phyloP scores from a whole-genome alignment of 2,888 invertebrate genomes.

The Tenthredo notha region DNA sequence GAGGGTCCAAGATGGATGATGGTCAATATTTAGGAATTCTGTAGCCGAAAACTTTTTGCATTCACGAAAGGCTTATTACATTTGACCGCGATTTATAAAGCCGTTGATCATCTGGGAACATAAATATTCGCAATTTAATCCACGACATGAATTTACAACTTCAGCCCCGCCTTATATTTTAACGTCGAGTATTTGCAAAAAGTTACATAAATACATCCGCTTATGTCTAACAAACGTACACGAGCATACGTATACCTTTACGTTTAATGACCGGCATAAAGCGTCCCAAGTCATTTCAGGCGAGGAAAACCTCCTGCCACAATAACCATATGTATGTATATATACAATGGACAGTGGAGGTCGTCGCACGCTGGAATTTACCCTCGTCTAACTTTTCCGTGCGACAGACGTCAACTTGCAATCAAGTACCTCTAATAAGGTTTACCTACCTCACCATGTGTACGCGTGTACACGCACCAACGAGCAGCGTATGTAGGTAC shows the following conservation, averaged over 20 bases:
- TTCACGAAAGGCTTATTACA: slow-evolving; percentile 42
- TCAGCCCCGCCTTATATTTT: slow-evolving; percentile 27
- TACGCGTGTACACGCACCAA: slow-evolving; percentile 22
- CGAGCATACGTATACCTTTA: neutral
- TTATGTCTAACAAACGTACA: neutral
- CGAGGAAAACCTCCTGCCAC: slow-evolving; percentile 12
- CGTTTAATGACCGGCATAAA: slow-evolving; percentile 30
- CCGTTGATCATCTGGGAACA: slow-evolving; percentile 43
- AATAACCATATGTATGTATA: neutral
- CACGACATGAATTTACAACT: slow-evolving; percentile 39
- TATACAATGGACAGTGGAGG: slow-evolving; percentile 36
- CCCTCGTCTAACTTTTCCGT: slow-evolving; percentile 50
- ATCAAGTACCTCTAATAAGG: slow-evolving; percentile 52
- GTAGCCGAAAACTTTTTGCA: slow-evolving; percentile 53
- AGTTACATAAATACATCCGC: slow-evolving; percentile 21
- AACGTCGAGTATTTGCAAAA: slow-evolving; percentile 30
- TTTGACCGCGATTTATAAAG: slow-evolving; percentile 38
- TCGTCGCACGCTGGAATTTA: slow-evolving; percentile 40
- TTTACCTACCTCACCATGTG: slow-evolving; percentile 43
- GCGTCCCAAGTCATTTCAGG: slow-evolving; percentile 7
- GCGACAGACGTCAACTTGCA: slow-evolving; percentile 48
- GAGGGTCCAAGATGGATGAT: slow-evolving; percentile 75
- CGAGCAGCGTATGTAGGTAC: slow-evolving; percentile 14
- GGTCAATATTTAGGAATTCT: slow-evolving; percentile 68
- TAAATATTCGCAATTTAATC: slow-evolving; percentile 47